Conservation (phyloP, 2,113 vertebrate genomes). For the Bostrychus sinensis region DNA sequence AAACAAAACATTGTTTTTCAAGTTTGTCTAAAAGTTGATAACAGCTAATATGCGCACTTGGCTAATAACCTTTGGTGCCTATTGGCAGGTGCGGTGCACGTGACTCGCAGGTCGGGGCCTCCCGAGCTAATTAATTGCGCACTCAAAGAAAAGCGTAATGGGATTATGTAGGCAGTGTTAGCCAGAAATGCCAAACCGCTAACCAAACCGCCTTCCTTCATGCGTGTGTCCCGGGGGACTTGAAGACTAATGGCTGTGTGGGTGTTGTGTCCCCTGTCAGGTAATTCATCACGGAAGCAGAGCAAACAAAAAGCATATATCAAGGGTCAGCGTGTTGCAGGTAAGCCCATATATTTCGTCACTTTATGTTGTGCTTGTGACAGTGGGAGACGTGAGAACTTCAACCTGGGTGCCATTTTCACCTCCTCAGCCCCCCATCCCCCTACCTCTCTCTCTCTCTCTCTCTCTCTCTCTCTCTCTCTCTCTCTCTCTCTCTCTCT, state of each 20-base stretch:
- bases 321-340: neutral
- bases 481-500: conserved; percentile 3
- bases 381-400: conserved; percentile 10
- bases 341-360: neutral
- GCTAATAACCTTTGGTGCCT: conserved; percentile 4
- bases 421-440: neutral
- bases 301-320: conserved; percentile 8
- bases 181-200: conserved; percentile 42
- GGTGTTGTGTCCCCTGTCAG: conserved; percentile 12
- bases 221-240: neutral
- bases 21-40: neutral
- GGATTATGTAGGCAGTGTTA: conserved; percentile 25
- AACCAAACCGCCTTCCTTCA: conserved; percentile 20
- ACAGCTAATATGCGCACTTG: conserved; percentile 11
- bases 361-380: neutral
- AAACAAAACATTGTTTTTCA: neutral
- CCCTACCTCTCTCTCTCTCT: neutral
- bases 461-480: neutral
- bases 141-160: conserved; percentile 28
- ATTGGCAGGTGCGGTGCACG: neutral
- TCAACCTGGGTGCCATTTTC: conserved; percentile 17
- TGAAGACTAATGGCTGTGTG: conserved; percentile 25
- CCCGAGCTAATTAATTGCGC: conserved; percentile 57
- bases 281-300: conserved; percentile 30
- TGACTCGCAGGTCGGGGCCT: conserved; percentile 28